These are phyloP conservation scores for Bombus pyrosoma DNA, from an alignment of 1,140 invertebrate genomes.

Conservation along the genomic window DNA sequence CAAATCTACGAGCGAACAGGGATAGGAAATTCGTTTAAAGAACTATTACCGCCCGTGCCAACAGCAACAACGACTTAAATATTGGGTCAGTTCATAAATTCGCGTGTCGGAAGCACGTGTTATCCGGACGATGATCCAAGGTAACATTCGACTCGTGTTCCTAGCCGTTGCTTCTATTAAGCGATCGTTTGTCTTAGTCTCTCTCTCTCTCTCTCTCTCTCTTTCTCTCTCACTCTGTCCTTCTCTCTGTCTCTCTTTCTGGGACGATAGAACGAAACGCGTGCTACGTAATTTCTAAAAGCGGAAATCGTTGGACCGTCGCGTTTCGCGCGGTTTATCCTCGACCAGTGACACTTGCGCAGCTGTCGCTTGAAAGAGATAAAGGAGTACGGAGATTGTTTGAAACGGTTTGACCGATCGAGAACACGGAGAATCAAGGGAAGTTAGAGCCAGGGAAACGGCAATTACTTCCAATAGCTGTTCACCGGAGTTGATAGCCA, in stretches of 20 bases:
- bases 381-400: conserved; percentile 6
- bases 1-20: conserved; percentile 43
- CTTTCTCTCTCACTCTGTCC: not conserved
- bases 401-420: conserved; percentile 6
- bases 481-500: not conserved
- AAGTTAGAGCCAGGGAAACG: not conserved
- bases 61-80: not conserved
- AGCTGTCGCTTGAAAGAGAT: conserved; percentile 17
- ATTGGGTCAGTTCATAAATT: conserved; percentile 8
- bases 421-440: not conserved
- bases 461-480: conserved; percentile 23
- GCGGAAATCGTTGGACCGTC: conserved; percentile 17
- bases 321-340: conserved; percentile 29
- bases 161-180: not conserved
- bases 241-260: not conserved
- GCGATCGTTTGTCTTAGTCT: conserved; percentile 5
- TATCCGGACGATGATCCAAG: not conserved
- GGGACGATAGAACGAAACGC: not conserved
- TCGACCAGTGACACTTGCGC: not conserved
- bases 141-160: not conserved
- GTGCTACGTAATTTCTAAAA: conserved; percentile 33
- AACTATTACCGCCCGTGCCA: not conserved
- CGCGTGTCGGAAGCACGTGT: not conserved
- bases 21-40: conserved; percentile 21
- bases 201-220: not conserved